Percentiles rank a stretch among this genome's conserved stretches.
Conservation (phyloP, 2,888 invertebrate genomes). For the Sphaerophoria taeniata region DNA sequence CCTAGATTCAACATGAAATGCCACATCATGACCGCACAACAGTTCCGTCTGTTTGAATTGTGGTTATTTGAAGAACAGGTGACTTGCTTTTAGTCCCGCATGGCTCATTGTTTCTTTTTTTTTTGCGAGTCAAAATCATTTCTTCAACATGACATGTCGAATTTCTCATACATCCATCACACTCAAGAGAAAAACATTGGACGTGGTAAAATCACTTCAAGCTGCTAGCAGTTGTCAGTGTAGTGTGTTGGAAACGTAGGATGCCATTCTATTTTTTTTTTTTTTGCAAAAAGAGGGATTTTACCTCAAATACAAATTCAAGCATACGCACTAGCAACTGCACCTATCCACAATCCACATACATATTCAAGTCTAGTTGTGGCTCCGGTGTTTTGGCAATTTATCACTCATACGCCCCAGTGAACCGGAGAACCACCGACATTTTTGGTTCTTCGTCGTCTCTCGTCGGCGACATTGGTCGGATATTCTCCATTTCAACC, state of each 20-base stretch:
- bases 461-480: slow-evolving; percentile 4
- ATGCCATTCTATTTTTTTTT: slow-evolving; percentile 14
- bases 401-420: slow-evolving; percentile 65
- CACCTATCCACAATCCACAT: slow-evolving; percentile 15
- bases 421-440: slow-evolving; percentile 37
- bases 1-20: slow-evolving; percentile 10
- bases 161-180: slow-evolving; percentile 53
- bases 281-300: not conserved
- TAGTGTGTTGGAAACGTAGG: slow-evolving; percentile 38
- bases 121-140: slow-evolving; percentile 38
- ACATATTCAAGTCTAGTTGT: not conserved
- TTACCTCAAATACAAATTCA: slow-evolving; percentile 18
- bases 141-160: slow-evolving; percentile 45
- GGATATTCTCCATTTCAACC: not conserved
- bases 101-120: not conserved
- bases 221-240: slow-evolving; percentile 11
- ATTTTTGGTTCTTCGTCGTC: slow-evolving; percentile 22
- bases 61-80: slow-evolving; percentile 50
- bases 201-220: slow-evolving; percentile 57
- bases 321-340: slow-evolving; percentile 30
- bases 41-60: slow-evolving; percentile 17
- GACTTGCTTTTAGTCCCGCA: not conserved
- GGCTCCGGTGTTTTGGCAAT: slow-evolving; percentile 56
- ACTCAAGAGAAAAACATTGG: not conserved
- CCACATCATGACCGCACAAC: slow-evolving; percentile 32